Percentiles rank a stretch among this genome's conserved stretches.
phyloP scores from a whole-genome alignment of 2,797 vertebrate species.

The Podarcis siculus region DNA sequence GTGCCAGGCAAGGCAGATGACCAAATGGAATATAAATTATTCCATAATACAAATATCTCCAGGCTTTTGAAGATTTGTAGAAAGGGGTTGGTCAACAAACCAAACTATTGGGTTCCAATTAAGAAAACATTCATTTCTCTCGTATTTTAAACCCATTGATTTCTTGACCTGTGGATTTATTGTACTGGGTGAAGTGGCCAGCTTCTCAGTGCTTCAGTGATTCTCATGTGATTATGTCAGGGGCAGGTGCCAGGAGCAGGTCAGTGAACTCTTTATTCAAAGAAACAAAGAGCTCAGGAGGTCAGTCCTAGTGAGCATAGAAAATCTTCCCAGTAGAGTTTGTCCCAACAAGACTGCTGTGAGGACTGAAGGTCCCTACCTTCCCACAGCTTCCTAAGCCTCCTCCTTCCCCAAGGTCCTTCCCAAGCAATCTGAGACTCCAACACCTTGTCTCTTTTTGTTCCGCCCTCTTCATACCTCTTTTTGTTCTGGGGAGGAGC shows the following conservation, averaged over 20 bases:
- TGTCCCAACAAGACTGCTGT: too few relatives aligned
- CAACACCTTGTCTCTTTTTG: too few relatives aligned
- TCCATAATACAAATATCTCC: not conserved
- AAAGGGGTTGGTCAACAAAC: not conserved
- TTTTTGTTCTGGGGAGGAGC: not conserved
- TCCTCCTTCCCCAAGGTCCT: too few relatives aligned
- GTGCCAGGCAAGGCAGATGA: not conserved
- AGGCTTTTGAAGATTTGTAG: not conserved
- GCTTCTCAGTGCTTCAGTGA: conserved; percentile 28
- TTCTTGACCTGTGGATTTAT: not conserved
- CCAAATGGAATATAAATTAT: not conserved
- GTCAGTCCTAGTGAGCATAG: too few relatives aligned
- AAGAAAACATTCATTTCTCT: not conserved
- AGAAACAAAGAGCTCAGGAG: too few relatives aligned
- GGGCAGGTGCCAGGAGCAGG: too few relatives aligned
- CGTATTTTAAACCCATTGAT: not conserved
- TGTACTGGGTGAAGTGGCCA: not conserved
- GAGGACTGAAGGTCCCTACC: too few relatives aligned
- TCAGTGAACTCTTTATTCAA: too few relatives aligned
- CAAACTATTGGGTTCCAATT: not conserved
- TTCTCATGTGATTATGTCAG: conserved; percentile 40
- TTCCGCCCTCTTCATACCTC: too few relatives aligned
- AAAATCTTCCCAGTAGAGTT: too few relatives aligned
- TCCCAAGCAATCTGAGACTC: too few relatives aligned
- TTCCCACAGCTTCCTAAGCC: too few relatives aligned